phyloP scores from a whole-genome alignment of 2,888 invertebrate genomes.

The Lasioglossum calceatum region DNA sequence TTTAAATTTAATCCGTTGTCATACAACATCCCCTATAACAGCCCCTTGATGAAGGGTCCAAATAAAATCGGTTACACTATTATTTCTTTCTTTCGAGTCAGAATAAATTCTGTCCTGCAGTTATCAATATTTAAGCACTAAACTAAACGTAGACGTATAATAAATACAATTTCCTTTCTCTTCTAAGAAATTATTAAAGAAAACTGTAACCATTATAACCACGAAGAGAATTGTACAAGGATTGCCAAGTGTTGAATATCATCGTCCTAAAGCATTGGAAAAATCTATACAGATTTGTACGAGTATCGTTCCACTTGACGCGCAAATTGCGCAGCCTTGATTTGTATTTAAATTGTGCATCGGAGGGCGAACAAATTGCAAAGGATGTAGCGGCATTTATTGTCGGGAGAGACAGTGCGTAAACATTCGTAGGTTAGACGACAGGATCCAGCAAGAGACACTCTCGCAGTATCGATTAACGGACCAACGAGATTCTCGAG shows the following conservation, averaged over 20 bases:
- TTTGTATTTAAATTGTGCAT: neutral
- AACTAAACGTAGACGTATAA: too few relatives aligned
- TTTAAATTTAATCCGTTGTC: too few relatives aligned
- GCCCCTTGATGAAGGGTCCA: too few relatives aligned
- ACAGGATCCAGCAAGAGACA: neutral
- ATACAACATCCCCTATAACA: too few relatives aligned
- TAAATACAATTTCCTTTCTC: too few relatives aligned
- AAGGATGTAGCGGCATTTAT: neutral
- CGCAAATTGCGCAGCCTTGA: neutral
- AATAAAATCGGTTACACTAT: too few relatives aligned
- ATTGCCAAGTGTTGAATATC: too few relatives aligned
- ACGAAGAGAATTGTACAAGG: too few relatives aligned
- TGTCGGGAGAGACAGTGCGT: neutral
- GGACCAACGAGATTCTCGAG: neutral
- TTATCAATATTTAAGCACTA: neutral
- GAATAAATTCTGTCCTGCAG: neutral
- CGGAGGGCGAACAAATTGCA: neutral
- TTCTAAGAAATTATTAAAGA: too few relatives aligned
- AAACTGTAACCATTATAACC: too few relatives aligned
- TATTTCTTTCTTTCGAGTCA: neutral
- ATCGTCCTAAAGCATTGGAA: neutral
- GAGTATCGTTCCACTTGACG: neutral
- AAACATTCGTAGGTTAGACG: neutral
- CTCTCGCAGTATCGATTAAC: neutral
- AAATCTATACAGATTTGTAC: neutral